Base-by-base conservation (phyloP, 1,140 invertebrate species). In the Harpegnathos saltator region DNA sequence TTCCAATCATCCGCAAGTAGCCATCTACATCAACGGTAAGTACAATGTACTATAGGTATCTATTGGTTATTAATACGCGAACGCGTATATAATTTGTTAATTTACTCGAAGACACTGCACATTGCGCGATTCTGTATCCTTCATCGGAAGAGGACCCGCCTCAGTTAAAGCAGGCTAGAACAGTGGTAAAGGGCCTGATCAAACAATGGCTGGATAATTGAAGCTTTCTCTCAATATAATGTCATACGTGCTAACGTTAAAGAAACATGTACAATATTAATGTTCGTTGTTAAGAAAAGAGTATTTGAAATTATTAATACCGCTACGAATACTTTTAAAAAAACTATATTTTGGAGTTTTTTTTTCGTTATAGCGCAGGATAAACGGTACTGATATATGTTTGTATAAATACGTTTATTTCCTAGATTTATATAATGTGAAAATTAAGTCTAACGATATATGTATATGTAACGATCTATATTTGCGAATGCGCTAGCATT, bases 91-190 rank as follows among this genome's bases (percentile, higher is more conserved):
- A 65, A 29, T 65, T 75, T 66, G 82, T 84, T 54, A 50, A 78
- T 71, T 85, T 65, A 68, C 77, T 93, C 92, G 17, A 83, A 97
- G 97, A 97, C 59, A 97, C 97, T 68, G 97, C 97, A 9, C 97
- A 98, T 91, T 98, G 97, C 91, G 97, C 97, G 1, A 96, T 97
- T 83, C 97, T 97, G 96, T 97, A 97, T 91, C 96, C 97, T 59
- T 90, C 95, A 26, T 93, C 94, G n/a, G 92, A 95, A 17, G 91
- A 94, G 3, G 97, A 97, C 94, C 90, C 95, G 19, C 95, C 95
- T 0, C 94, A 96, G 73, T 91, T 98, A 50, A 95, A 95, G 17
- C 92, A 93, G 69, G 97, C 97, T 0, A 95, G 97, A 75, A 91
- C 95, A 50, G 90, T 95, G 90, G 95, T 97, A 86, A 93, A 92